phyloP scores from a whole-genome alignment of 2,113 vertebrate species.

The Rafetus swinhoei region DNA sequence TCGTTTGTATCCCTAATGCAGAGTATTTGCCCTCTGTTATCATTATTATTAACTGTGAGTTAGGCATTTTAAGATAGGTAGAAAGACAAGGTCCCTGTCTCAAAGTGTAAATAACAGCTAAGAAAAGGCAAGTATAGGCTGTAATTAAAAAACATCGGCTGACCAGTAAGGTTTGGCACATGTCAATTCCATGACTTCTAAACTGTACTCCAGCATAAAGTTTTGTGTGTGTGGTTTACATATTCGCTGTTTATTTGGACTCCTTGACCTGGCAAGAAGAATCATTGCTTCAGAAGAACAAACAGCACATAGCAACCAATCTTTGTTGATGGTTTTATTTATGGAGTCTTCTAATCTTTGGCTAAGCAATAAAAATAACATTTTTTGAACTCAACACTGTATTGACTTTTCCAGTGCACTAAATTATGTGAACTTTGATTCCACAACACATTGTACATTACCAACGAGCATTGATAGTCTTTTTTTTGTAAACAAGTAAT shows the following conservation, averaged over 20 bases:
- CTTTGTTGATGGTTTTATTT: not conserved
- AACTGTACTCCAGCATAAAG: not conserved
- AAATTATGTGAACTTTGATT: slow-evolving; percentile 31
- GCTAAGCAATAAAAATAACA: slow-evolving; percentile 39
- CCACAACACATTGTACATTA: accelerated
- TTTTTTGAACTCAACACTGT: slow-evolving; percentile 42
- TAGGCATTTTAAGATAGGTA: not conserved
- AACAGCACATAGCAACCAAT: not conserved
- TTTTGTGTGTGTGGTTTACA: not conserved
- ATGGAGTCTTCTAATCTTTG: slow-evolving; percentile 7
- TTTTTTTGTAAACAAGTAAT: not conserved
- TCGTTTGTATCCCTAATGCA: not conserved
- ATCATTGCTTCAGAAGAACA: not conserved
- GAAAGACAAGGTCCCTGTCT: not conserved
- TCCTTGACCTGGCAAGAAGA: not conserved
- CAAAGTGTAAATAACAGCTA: not conserved
- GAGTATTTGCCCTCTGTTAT: not conserved
- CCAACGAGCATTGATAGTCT: slow-evolving; percentile 4
- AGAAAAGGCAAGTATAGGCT: not conserved
- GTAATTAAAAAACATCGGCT: not conserved
- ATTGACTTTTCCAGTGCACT: slow-evolving; percentile 49
- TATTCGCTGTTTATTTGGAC: not conserved
- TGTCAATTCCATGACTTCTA: slow-evolving; percentile 12
- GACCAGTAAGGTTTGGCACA: not conserved
- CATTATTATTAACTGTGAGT: not conserved